A percentile compares a stretch with the other conserved stretches of the same genome.
Evolutionary conservation across 2,888 invertebrate species (phyloP).

Genomic region (Aporophyla lueneburgensis): DNA sequence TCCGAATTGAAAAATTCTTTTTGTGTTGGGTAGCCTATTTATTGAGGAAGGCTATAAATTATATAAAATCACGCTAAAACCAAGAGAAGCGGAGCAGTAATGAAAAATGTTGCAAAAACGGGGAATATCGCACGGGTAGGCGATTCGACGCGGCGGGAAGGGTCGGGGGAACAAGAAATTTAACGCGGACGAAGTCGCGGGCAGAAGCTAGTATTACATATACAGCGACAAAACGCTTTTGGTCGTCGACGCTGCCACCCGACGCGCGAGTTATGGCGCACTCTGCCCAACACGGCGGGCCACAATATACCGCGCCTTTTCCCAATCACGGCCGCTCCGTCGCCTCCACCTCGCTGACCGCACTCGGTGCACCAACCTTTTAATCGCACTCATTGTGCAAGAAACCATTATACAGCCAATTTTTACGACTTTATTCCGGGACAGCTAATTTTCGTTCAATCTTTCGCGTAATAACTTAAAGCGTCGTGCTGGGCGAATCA

Average conservation of each 20-base stretch:
- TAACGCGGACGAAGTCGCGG: too few relatives aligned
- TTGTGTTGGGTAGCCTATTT: too few relatives aligned
- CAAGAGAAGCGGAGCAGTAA: too few relatives aligned
- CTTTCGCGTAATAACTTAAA: constrained; percentile 83
- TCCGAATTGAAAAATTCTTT: too few relatives aligned
- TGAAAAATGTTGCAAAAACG: too few relatives aligned
- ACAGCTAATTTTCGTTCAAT: constrained; percentile 83
- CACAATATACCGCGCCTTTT: constrained; percentile 70
- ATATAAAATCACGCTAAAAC: too few relatives aligned
- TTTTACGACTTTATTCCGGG: constrained; percentile 79
- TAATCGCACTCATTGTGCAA: constrained; percentile 74
- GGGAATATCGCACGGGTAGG: too few relatives aligned
- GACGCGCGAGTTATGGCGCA: constrained; percentile 83
- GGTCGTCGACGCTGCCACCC: constrained; percentile 82
- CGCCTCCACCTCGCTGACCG: constrained; percentile 55
- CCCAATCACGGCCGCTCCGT: constrained; percentile 45
- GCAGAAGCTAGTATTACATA: too few relatives aligned
- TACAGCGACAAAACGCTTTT: constrained; percentile 86
- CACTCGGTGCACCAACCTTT: constrained; percentile 73
- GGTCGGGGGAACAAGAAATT: too few relatives aligned
- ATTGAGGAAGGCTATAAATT: too few relatives aligned
- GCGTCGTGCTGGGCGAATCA: constrained; percentile 85
- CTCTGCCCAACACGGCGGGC: constrained; percentile 76
- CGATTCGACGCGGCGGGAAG: too few relatives aligned
- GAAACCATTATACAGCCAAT: constrained; percentile 72